phyloP scores from a whole-genome alignment of 2,797 vertebrate genomes.

The Falco concolor region DNA sequence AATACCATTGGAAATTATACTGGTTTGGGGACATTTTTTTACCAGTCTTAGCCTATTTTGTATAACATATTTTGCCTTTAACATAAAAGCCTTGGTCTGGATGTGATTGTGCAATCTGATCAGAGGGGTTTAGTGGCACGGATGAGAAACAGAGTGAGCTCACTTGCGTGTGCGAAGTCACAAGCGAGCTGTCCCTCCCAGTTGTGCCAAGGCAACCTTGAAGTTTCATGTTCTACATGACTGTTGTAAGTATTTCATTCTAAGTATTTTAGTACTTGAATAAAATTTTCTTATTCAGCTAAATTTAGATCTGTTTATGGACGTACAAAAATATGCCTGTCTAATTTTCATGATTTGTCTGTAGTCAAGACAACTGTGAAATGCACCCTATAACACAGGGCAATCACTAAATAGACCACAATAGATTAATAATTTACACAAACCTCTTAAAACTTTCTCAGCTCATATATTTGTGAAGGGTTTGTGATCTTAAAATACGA shows the following conservation, averaged over 20 bases:
- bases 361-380: constrained; percentile 33
- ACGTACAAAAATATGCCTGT: neutral
- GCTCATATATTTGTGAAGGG: neutral
- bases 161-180: neutral
- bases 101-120: neutral
- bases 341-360: constrained; percentile 12
- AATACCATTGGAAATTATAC: neutral
- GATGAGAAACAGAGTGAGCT: neutral
- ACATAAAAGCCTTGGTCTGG: neutral
- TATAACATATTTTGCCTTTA: neutral
- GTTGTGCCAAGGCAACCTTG: neutral
- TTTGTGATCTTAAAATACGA: neutral
- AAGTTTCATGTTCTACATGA: neutral
- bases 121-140: neutral
- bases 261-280: neutral
- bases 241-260: neutral
- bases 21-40: neutral
- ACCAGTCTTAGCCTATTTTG: neutral
- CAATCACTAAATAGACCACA: neutral
- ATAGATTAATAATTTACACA: neutral
- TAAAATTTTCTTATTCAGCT: neutral
- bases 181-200: neutral
- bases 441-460: neutral
- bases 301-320: constrained; percentile 21
- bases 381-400: neutral